These are phyloP conservation scores for Dryadula phaetusa DNA, from an alignment of 2,888 invertebrate species.

Conservation along the genomic window DNA sequence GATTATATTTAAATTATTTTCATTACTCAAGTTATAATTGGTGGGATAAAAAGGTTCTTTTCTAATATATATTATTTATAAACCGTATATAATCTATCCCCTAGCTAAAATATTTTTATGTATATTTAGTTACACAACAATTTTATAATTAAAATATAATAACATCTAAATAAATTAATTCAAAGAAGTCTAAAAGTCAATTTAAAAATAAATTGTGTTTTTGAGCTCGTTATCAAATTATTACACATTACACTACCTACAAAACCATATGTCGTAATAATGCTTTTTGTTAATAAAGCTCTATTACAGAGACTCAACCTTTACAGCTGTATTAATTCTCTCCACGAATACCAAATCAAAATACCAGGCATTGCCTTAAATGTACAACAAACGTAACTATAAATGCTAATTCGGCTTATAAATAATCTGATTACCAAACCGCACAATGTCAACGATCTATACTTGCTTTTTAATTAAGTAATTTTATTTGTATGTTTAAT, in stretches of 20 bases:
- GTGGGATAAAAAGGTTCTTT: too few relatives aligned
- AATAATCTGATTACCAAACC: conserved; percentile 23
- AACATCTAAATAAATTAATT: too few relatives aligned
- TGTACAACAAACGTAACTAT: conserved; percentile 31
- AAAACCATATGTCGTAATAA: background rate
- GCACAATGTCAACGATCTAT: conserved; percentile 29
- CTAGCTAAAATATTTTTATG: too few relatives aligned
- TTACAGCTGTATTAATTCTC: conserved; percentile 16
- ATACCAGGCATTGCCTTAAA: conserved; percentile 36
- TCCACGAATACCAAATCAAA: conserved; percentile 31
- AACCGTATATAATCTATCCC: too few relatives aligned
- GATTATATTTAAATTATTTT: too few relatives aligned
- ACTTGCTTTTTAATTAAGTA: conserved; percentile 18
- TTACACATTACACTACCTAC: background rate
- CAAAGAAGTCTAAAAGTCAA: too few relatives aligned
- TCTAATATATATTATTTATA: too few relatives aligned
- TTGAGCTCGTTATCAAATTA: background rate
- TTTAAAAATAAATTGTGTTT: too few relatives aligned
- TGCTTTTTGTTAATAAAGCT: background rate
- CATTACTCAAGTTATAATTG: too few relatives aligned
- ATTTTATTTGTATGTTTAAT: background rate
- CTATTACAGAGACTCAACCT: conserved; percentile 18
- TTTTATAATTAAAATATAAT: too few relatives aligned
- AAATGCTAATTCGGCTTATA: conserved; percentile 33
- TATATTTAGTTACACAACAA: too few relatives aligned